These are phyloP conservation scores for Pocillopora damicornis DNA, from an alignment of 64 coral and sea anemone genomes.

Conservation along the genomic window DNA sequence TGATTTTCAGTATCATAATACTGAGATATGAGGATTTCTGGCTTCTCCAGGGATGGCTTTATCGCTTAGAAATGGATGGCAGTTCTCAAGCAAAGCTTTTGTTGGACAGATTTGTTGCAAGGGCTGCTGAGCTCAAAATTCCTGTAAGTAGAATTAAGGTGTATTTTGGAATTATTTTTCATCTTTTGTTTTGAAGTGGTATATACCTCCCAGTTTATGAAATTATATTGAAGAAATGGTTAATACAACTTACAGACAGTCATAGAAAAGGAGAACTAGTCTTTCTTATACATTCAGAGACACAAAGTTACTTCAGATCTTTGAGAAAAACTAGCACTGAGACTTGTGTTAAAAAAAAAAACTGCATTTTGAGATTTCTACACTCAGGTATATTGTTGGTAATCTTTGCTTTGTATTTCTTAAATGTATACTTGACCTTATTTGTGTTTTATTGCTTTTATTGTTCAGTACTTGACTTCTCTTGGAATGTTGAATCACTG, in stretches of 20 bases:
- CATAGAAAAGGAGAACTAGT: too few species aligned
- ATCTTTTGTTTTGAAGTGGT: too few species aligned
- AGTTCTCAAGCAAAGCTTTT: slow-evolving; percentile 73
- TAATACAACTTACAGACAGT: too few species aligned
- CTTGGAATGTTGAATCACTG: slow-evolving; percentile 74
- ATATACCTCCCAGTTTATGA: too few species aligned
- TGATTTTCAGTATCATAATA: not conserved
- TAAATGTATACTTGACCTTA: not conserved
- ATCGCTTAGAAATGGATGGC: slow-evolving; percentile 82
- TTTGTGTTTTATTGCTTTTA: not conserved
- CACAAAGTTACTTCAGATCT: too few species aligned
- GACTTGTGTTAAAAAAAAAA: too few species aligned
- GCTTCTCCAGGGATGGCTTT: slow-evolving; percentile 67
- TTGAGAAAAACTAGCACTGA: too few species aligned
- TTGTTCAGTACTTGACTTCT: slow-evolving; percentile 80
- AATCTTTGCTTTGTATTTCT: not conserved
- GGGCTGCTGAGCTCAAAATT: slow-evolving; percentile 88
- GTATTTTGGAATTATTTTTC: too few species aligned
- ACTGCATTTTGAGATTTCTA: too few species aligned
- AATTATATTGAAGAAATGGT: too few species aligned
- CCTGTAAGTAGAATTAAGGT: slow-evolving; percentile 59
- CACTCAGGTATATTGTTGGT: too few species aligned
- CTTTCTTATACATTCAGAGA: too few species aligned
- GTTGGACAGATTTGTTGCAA: slow-evolving; percentile 86
- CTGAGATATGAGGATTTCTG: not conserved